phyloP scores from a whole-genome alignment of 2,888 invertebrate species.

The Nymphalis urticae region DNA sequence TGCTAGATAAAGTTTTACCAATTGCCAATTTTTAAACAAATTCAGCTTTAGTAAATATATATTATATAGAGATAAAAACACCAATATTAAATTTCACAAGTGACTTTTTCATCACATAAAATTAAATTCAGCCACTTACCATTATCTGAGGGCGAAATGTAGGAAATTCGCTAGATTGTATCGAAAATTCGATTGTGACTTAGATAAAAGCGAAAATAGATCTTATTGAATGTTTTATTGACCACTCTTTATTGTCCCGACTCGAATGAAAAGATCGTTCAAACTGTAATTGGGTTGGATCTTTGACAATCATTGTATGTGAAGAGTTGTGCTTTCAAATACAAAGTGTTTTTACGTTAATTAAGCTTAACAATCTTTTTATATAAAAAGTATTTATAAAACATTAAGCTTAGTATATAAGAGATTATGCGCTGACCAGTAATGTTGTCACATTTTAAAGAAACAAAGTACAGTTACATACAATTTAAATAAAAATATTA shows the following conservation, averaged over 20 bases:
- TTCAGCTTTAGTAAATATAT: too few relatives aligned
- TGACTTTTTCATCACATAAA: not conserved
- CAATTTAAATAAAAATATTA: too few relatives aligned
- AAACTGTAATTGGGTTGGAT: not conserved
- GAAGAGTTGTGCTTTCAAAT: not conserved
- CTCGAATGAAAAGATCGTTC: not conserved
- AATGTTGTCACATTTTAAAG: too few relatives aligned
- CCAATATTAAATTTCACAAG: not conserved
- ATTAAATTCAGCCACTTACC: not conserved
- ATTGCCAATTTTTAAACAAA: too few relatives aligned
- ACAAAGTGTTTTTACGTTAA: too few relatives aligned
- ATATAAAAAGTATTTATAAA: too few relatives aligned
- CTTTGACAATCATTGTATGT: not conserved
- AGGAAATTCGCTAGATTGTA: slow-evolving; percentile 38
- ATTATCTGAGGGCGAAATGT: slow-evolving; percentile 6
- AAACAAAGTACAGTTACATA: too few relatives aligned
- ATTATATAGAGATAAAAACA: too few relatives aligned
- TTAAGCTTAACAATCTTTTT: too few relatives aligned
- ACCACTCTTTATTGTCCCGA: slow-evolving; percentile 14
- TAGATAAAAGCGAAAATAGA: slow-evolving; percentile 30
- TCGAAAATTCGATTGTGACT: slow-evolving; percentile 37
- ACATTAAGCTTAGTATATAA: too few relatives aligned
- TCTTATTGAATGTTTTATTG: slow-evolving; percentile 32
- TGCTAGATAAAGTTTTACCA: too few relatives aligned
- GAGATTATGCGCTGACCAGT: too few relatives aligned